Evolutionary conservation across 2,888 invertebrate genomes (phyloP), one percentile per base, ranked within the genome.

Genomic region (Ariolimax columbianus): DNA sequence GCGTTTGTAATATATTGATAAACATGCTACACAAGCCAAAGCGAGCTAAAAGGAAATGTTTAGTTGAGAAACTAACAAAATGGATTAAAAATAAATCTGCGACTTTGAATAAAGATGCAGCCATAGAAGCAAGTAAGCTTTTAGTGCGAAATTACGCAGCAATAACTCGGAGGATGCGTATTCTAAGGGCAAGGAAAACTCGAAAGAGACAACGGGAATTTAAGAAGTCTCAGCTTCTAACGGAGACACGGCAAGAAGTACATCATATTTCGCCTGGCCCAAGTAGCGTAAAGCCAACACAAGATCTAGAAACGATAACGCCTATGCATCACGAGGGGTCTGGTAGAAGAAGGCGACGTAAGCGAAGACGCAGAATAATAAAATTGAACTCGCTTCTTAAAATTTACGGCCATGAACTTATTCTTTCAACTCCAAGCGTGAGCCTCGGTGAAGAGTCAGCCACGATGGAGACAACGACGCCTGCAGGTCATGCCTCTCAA

Each of bases 1-100:
- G 82, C 33, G 75, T 82, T 33, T 82, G 82, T 66, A 23, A 55
- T n/a, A 73, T 82, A 30, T 47, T 82, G 38, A 30, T n/a, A 59
- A 63, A 63, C 4, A 82, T 82, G 82, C 30, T 82, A 26, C 26
- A n/a, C 26, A 40, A 38, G 4, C n/a, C 75, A 40, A 82, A 63
- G 23, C 1, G 70, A n/a, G 66, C 82, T 9, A 73, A 59, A 40
- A 36, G 63, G 17, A 75, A 73, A 33, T 82, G 82, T 75, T 38
- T 82, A 33, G 33, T 33, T 6, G 59, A 75, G 17, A 82, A 75
- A 75, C 36, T 82, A 0, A 59, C 30, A 11, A 73, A 40, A 43
- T 82, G 82, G 82, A 66, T 75, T n/a, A 26, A 75, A 43, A 73
- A 75, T 1, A 30, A 63, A 40, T 59, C 55, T 2, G n/a, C 19